Percentiles rank a stretch among this genome's conserved stretches.
These are phyloP conservation scores for Rhea americana DNA, from an alignment of 2,113 vertebrate species.

Conservation along the genomic window DNA sequence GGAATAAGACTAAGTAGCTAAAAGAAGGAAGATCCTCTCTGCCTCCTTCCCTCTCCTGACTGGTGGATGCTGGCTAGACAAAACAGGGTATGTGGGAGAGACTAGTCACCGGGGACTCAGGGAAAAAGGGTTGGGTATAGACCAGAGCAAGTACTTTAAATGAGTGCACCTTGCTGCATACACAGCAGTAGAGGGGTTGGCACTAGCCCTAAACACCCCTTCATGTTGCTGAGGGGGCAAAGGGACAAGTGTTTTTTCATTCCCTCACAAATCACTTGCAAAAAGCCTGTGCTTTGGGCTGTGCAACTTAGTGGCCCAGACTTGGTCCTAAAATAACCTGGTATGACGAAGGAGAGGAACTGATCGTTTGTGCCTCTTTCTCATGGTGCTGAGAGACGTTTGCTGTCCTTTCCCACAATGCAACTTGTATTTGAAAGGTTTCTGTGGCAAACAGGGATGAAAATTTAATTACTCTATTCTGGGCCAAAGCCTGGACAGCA, in stretches of 20 bases:
- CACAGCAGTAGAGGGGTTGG: background rate
- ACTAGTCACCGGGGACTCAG: background rate
- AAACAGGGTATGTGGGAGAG: background rate
- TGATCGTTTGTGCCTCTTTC: conserved; percentile 14
- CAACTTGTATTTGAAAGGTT: background rate
- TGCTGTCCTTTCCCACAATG: background rate
- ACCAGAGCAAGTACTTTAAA: background rate
- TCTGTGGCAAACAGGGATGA: background rate
- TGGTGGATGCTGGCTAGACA: background rate
- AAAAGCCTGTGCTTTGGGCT: background rate
- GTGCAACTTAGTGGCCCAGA: background rate
- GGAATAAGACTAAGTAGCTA: background rate
- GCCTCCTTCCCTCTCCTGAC: background rate
- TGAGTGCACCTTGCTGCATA: background rate
- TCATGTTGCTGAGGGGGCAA: background rate
- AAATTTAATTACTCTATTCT: background rate
- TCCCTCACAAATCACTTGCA: background rate
- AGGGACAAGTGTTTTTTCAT: background rate
- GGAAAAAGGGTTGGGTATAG: background rate
- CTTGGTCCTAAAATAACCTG: conserved; percentile 29
- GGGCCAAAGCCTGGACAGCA: conserved; percentile 4
- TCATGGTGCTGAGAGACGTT: background rate
- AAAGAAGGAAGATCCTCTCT: background rate
- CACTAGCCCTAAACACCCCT: background rate
- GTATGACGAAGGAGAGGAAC: conserved; percentile 11